phyloP scores from a whole-genome alignment of 53 echinoderm and acorn worm genomes.

The Arbacia lixula region DNA sequence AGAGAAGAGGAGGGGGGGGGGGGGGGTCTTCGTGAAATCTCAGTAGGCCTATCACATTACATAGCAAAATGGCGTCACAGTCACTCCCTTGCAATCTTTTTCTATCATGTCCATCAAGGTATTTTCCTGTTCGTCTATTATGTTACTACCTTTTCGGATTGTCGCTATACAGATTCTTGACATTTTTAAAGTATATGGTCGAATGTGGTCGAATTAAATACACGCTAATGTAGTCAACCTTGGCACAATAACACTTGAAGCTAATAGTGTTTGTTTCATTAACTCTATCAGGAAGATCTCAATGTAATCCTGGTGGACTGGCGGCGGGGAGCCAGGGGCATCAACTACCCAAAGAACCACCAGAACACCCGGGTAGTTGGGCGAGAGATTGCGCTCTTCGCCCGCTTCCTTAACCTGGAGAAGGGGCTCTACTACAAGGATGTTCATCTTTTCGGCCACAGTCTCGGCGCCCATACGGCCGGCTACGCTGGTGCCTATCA shows the following conservation, averaged over 20 bases:
- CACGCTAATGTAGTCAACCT: too few species aligned
- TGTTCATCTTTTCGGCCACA: conserved; percentile 71
- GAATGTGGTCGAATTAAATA: too few species aligned
- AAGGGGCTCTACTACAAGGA: conserved; percentile 35
- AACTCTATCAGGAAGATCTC: conserved; percentile 58
- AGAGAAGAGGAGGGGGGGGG: too few species aligned
- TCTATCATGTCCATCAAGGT: too few species aligned
- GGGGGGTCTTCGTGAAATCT: too few species aligned
- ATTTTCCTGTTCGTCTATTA: too few species aligned
- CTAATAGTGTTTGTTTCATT: neutral
- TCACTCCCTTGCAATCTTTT: too few species aligned
- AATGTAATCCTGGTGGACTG: conserved; percentile 87
- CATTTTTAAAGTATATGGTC: too few species aligned
- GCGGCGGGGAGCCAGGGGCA: conserved; percentile 48
- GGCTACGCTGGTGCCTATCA: conserved; percentile 68
- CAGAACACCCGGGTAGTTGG: conserved; percentile 78
- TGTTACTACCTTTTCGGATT: too few species aligned
- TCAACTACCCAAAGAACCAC: conserved; percentile 49
- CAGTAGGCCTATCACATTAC: too few species aligned
- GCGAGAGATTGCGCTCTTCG: conserved; percentile 60
- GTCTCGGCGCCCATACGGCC: conserved; percentile 75
- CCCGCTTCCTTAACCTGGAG: conserved; percentile 43
- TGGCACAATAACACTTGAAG: neutral
- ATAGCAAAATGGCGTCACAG: too few species aligned
- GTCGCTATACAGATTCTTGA: too few species aligned